phyloP scores from a whole-genome alignment of 2,113 vertebrate genomes.

The Gopherus evgoodei region DNA sequence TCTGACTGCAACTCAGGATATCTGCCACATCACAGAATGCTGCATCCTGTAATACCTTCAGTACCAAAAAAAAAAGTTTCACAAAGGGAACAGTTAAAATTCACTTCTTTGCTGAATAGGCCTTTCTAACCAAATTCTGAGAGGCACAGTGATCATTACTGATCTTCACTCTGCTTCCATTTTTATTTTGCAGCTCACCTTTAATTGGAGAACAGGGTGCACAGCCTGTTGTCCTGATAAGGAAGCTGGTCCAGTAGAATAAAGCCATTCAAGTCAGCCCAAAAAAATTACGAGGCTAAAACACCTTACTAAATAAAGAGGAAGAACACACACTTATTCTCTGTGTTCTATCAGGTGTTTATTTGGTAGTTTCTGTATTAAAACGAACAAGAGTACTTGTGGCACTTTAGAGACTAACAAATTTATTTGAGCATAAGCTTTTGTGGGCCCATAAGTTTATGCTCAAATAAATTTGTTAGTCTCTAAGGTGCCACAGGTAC shows the following conservation, averaged over 20 bases:
- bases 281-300: neutral
- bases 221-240: neutral
- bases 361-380: no score
- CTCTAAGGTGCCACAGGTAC: no score
- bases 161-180: neutral
- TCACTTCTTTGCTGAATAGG: neutral
- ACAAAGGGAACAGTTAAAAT: neutral
- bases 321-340: neutral
- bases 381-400: no score
- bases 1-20: neutral
- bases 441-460: no score
- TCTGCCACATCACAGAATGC: rapidly evolving
- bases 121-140: no score
- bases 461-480: no score
- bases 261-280: neutral
- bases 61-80: neutral
- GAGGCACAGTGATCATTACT: neutral
- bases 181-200: neutral
- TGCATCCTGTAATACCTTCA: rapidly evolving
- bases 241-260: neutral
- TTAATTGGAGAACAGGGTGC: neutral
- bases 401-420: no score
- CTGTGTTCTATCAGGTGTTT: neutral
- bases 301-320: neutral
- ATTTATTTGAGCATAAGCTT: no score